Evolutionary conservation across 2,797 vertebrate genomes (phyloP), one percentile per base, ranked within the genome.

Genomic region (Paratrypauchen microcephalus): DNA sequence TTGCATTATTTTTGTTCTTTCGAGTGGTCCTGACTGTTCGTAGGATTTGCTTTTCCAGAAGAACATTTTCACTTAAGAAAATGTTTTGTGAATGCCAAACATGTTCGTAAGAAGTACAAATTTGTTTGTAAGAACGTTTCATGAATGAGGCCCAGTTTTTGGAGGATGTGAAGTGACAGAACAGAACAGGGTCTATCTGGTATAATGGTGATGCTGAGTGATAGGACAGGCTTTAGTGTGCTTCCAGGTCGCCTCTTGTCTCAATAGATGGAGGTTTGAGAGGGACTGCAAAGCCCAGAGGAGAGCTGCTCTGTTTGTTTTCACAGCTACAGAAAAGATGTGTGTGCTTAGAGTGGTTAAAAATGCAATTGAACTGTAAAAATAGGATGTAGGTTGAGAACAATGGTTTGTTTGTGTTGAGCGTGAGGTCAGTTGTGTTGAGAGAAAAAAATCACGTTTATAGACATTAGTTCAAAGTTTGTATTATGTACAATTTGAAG

Each of bases 161-260:
- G 65, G 56, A 81, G 77, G 73, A 87, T 67, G 63, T 67, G 81
- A 85, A 79, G 71, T 58, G 26, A 24, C 59, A 26, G 71, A 41
- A 54, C 55, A 36, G 65, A 65, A 28, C 45, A 62, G 58, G 45
- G 18, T 63, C 12, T 52, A 66, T 78, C 77, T 78, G 69, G 66
- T 75, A 69, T 78, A 83, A 84, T 70, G 78, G 85, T 69, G 71
- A 65, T 68, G 54, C 9, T n/a, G 59, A 69, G 72, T 39, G 56
- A 77, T 66, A 73, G 73, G 66, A 61, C 9, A 41, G 61, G 59
- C 19, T 78, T 90, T 86, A 88, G 85, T 87, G 70, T 1, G 11
- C 71, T 82, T 86, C 83, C 80, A 87, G 87, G 80, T 87, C 71
- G 76, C 76, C 83, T 84, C 68, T 77, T 74, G 79, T 89, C 78